Evolutionary conservation across 2,797 vertebrate genomes (phyloP), one percentile per base, ranked within the genome.

Genomic region (Karalla daura): DNA sequence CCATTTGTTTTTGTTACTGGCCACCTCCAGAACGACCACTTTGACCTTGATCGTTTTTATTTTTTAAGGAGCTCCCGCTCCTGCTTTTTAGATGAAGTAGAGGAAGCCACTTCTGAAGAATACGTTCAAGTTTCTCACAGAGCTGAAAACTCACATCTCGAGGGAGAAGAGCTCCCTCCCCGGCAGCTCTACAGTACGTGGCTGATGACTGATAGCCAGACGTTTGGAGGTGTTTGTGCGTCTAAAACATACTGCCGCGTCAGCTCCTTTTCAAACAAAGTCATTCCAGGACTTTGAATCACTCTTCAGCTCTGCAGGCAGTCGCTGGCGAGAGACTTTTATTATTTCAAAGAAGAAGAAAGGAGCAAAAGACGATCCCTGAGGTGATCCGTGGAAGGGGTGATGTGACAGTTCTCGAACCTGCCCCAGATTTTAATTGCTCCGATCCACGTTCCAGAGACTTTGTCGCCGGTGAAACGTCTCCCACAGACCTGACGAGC

Each of bases 351-450:
- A 50, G 30, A 59, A 4, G 15, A 52, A 30, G 17, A 37, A 24
- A 36, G 53, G 41, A 36, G 50, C 18, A 18, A 13, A 15, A 2
- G 32, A 50, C 27, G 27, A 69, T 51, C 41, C 63, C 60, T 28
- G 36, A 2, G 2, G 70, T 45, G 61, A 56, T 71, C 43, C 24
- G 23, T 32, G 21, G 30, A 68, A 62, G 30, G 27, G 37, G 67
- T 39, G 52, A 46, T 13, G 46, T 67, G 58, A 70, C 67, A 52
- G 30, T 68, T 53, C 61, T 65, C 41, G 15, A 63, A 64, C 62
- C 46, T 69, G 59, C 55, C 54, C 63, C 18, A 67, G 39, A 64
- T 79, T 52, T 64, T 14, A 54, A 56, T 67, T 64, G 54, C 59
- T 69, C 15, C 36, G 61, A 30, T 60, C 30, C 5, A 47, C 50